phyloP scores from a whole-genome alignment of 2,113 vertebrate species.

The Protobothrops mucrosquamatus region DNA sequence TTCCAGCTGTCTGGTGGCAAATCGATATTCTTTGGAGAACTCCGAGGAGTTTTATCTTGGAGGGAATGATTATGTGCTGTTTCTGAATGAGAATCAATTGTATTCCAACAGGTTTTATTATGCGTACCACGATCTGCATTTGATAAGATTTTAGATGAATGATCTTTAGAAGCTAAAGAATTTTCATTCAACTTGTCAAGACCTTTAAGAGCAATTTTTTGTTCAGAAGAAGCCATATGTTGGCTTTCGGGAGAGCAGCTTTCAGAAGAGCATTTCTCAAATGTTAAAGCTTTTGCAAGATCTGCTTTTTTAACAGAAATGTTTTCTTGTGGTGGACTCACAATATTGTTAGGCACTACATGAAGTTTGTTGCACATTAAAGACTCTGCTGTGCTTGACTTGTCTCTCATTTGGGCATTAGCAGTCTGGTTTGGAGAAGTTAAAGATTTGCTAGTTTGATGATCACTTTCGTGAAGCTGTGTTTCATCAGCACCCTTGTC shows the following conservation, averaged over 20 bases:
- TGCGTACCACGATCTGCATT: slow-evolving; percentile 57
- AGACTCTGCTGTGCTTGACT: slow-evolving; percentile 63
- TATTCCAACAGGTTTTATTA: slow-evolving; percentile 60
- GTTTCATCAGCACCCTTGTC: slow-evolving; percentile 63
- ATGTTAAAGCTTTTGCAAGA: slow-evolving; percentile 70
- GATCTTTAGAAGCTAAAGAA: slow-evolving; percentile 61
- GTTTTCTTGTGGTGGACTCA: slow-evolving; percentile 70
- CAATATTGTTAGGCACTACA: slow-evolving; percentile 77
- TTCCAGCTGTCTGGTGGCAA: slow-evolving; percentile 68
- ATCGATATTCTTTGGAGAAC: slow-evolving; percentile 74
- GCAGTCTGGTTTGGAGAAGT: slow-evolving; percentile 56
- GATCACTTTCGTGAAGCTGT: slow-evolving; percentile 62
- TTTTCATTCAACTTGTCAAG: slow-evolving; percentile 59
- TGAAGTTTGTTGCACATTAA: slow-evolving; percentile 67
- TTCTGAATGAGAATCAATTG: slow-evolving; percentile 62
- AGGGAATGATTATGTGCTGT: slow-evolving; percentile 66
- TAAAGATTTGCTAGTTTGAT: slow-evolving; percentile 55
- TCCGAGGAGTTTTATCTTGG: slow-evolving; percentile 70
- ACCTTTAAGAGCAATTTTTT: slow-evolving; percentile 61
- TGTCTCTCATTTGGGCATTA: slow-evolving; percentile 69
- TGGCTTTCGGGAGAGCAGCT: slow-evolving; percentile 66
- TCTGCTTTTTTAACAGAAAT: slow-evolving; percentile 62
- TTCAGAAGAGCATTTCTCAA: slow-evolving; percentile 55
- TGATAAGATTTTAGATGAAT: slow-evolving; percentile 58
- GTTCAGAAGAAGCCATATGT: slow-evolving; percentile 53